Conservation (phyloP, 2,113 vertebrate genomes). For the Cromileptes altivelis region DNA sequence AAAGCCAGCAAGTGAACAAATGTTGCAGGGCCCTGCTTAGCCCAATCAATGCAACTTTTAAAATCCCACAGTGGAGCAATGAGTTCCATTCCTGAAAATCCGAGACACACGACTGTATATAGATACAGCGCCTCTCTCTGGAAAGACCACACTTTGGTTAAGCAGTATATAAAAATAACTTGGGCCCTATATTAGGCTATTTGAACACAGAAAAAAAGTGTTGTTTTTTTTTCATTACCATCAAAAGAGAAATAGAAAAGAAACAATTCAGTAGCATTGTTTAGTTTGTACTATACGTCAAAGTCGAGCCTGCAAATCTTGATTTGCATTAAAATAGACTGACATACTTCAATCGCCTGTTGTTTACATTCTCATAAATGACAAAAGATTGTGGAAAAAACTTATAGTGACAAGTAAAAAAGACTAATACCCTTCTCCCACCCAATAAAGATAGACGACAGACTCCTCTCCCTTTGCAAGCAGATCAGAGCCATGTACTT, state of each 20-base stretch:
- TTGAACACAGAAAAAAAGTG: not conserved
- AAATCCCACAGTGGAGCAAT: not conserved
- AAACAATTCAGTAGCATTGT: too few species aligned
- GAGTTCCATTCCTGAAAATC: not conserved
- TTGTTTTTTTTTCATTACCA: too few species aligned
- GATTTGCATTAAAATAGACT: not conserved
- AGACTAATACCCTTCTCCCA: not conserved
- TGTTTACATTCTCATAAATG: not conserved
- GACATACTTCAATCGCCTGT: not conserved
- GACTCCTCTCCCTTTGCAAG: too few species aligned
- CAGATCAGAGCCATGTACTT: too few species aligned
- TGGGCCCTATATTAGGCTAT: not conserved
- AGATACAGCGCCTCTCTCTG: too few species aligned
- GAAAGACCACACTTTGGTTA: not conserved
- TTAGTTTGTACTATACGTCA: not conserved
- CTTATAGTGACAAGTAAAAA: not conserved
- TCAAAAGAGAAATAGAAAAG: not conserved
- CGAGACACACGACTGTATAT: too few species aligned
- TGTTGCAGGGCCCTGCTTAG: not conserved
- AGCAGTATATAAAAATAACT: not conserved
- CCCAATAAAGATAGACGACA: too few species aligned
- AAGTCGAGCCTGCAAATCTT: not conserved
- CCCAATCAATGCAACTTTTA: not conserved
- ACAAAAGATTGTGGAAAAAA: not conserved
- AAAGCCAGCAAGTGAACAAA: constrained; percentile 12